A percentile compares a stretch with the other conserved stretches of the same genome.
Evolutionary conservation across 2,113 vertebrate species (phyloP).

Genomic region (Malurus elegans): DNA sequence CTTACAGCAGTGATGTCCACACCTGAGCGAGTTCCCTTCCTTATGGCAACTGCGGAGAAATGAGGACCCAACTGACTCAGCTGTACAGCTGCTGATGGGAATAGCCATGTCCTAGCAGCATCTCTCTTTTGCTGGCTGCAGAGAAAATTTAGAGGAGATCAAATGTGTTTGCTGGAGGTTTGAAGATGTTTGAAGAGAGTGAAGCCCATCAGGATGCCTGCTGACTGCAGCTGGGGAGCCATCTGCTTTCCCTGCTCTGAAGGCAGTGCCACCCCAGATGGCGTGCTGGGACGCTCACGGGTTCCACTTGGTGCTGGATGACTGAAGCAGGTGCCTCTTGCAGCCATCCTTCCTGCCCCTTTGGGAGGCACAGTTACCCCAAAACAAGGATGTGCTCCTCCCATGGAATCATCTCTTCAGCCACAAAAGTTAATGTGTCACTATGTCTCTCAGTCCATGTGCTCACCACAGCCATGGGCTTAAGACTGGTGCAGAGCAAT

Average conservation of each 20-base stretch:
- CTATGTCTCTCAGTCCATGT: not conserved
- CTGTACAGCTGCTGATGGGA: not conserved
- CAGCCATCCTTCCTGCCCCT: not conserved
- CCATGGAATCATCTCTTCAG: not conserved
- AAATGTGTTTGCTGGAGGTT: not conserved
- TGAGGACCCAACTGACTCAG: fast-evolving
- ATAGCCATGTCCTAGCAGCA: not conserved
- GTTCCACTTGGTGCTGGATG: fast-evolving
- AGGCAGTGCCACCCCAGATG: not conserved
- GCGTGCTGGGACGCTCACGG: not conserved
- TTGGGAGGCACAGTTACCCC: not conserved
- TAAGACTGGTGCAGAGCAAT: not conserved
- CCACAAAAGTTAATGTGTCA: not conserved
- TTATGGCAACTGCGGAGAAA: not conserved
- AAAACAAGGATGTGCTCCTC: not conserved
- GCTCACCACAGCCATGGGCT: fast-evolving
- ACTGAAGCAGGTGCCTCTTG: not conserved
- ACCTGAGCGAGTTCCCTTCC: not conserved
- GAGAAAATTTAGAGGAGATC: not conserved
- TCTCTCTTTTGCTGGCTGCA: not conserved
- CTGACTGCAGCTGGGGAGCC: not conserved
- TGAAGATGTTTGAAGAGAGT: not conserved
- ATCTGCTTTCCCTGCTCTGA: not conserved
- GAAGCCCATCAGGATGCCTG: not conserved
- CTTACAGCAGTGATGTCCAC: not conserved